These are phyloP conservation scores for Austrofundulus limnaeus DNA, from an alignment of 2,113 vertebrate species.

Conservation along the genomic window DNA sequence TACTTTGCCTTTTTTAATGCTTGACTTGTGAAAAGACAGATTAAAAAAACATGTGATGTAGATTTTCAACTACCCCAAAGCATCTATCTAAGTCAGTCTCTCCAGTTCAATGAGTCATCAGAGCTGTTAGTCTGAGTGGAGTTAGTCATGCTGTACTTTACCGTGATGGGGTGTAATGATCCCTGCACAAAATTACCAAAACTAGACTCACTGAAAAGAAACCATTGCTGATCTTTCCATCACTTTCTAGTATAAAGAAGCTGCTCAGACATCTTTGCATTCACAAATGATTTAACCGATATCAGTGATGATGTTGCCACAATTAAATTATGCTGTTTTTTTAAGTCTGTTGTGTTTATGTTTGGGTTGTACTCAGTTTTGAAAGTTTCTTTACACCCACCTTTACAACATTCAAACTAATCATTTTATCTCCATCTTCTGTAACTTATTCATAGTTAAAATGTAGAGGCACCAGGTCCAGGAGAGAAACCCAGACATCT, in stretches of 20 bases:
- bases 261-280: conserved; percentile 9
- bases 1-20: background rate
- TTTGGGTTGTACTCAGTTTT: too few relatives aligned
- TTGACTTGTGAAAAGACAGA: conserved; percentile 4
- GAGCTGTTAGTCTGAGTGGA: conserved; percentile 34
- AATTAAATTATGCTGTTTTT: background rate
- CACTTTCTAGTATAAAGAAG: background rate
- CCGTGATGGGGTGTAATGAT: conserved; percentile 46
- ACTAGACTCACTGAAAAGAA: conserved; percentile 5
- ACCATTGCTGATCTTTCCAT: background rate
- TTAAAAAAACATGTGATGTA: conserved; percentile 49
- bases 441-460: too few relatives aligned
- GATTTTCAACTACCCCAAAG: conserved; percentile 34
- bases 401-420: too few relatives aligned
- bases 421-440: too few relatives aligned
- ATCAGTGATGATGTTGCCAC: background rate
- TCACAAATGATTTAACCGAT: background rate
- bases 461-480: too few relatives aligned
- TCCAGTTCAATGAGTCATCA: conserved; percentile 44
- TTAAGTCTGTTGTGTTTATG: too few relatives aligned
- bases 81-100: conserved; percentile 48
- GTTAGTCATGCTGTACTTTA: conserved; percentile 45
- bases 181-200: conserved; percentile 1
- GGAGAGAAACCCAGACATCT: too few relatives aligned
- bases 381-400: too few relatives aligned